Percentiles rank a stretch among this genome's conserved stretches.
These are phyloP conservation scores for Nesogale talazaci DNA, from an alignment of 2,113 vertebrate genomes.

Conservation along the genomic window DNA sequence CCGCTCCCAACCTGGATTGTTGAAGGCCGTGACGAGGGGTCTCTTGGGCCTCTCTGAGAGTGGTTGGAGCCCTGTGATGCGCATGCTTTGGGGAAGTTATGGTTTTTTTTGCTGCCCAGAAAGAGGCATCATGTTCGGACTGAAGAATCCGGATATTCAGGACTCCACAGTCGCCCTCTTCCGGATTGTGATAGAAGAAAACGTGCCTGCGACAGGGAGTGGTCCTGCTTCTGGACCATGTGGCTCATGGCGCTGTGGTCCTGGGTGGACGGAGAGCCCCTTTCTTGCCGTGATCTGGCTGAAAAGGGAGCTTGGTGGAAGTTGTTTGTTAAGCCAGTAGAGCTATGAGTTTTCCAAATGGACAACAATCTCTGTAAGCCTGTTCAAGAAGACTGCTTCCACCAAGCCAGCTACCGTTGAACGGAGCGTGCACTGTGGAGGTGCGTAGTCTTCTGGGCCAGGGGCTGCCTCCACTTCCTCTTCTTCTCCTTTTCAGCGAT, in stretches of 20 bases:
- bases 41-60: background rate
- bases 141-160: conserved; percentile 30
- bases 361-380: conserved; percentile 58
- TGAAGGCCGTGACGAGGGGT: background rate
- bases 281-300: conserved; percentile 53
- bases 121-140: background rate
- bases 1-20: background rate
- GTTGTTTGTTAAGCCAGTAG: conserved; percentile 46
- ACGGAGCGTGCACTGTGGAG: conserved; percentile 49
- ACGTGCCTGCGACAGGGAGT: conserved; percentile 40
- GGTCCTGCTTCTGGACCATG: conserved; percentile 17
- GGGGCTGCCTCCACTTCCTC: too few relatives aligned
- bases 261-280: background rate
- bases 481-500: conserved; percentile 22
- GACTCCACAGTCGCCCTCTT: conserved; percentile 40
- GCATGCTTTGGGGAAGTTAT: background rate
- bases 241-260: conserved; percentile 17
- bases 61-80: too few relatives aligned
- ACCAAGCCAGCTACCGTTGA: conserved; percentile 63
- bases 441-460: background rate
- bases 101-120: background rate
- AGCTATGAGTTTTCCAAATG: conserved; percentile 63
- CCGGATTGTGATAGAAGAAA: background rate
- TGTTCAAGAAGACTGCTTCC: conserved; percentile 73
- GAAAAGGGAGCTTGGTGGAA: conserved; percentile 55